Percentiles rank a stretch among this genome's conserved stretches.
Evolutionary conservation across 2,888 invertebrate species (phyloP).

Genomic region (Epinotia bilunana): DNA sequence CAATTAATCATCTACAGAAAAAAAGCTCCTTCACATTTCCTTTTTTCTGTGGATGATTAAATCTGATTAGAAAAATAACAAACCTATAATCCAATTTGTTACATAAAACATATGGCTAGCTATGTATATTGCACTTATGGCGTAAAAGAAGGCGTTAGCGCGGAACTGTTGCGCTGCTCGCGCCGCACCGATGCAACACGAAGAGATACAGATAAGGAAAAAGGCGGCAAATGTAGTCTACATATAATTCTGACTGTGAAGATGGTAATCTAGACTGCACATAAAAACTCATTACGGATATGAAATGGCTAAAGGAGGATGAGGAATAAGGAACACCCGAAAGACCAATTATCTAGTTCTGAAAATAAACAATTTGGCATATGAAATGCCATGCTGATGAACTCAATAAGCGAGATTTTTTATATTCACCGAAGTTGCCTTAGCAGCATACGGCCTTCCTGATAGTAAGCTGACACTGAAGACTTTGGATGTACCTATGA

Average conservation of each 20-base stretch:
- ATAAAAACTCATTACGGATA: not conserved
- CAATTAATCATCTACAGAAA: too few species aligned
- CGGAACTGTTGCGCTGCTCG: constrained; percentile 61
- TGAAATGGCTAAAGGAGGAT: too few species aligned
- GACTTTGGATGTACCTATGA: too few species aligned
- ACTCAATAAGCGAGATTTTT: too few species aligned
- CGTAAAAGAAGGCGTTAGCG: constrained; percentile 71
- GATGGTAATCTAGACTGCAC: not conserved
- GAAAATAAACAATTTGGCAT: too few species aligned
- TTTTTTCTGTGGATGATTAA: too few species aligned
- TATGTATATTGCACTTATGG: constrained; percentile 60
- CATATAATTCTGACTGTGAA: not conserved
- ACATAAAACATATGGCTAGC: constrained; percentile 65
- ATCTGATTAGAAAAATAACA: not conserved
- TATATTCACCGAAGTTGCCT: too few species aligned
- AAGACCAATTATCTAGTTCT: too few species aligned
- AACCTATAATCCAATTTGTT: constrained; percentile 46
- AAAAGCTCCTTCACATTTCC: not conserved
- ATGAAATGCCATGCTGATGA: too few species aligned
- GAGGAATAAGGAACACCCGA: too few species aligned
- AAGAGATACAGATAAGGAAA: constrained; percentile 61
- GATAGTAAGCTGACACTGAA: too few species aligned
- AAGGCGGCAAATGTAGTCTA: constrained; percentile 54
- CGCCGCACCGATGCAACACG: constrained; percentile 52
- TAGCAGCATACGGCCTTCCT: too few species aligned